These are phyloP conservation scores for Drosophila emarginata DNA, from an alignment of 2,888 invertebrate genomes.

Conservation along the genomic window DNA sequence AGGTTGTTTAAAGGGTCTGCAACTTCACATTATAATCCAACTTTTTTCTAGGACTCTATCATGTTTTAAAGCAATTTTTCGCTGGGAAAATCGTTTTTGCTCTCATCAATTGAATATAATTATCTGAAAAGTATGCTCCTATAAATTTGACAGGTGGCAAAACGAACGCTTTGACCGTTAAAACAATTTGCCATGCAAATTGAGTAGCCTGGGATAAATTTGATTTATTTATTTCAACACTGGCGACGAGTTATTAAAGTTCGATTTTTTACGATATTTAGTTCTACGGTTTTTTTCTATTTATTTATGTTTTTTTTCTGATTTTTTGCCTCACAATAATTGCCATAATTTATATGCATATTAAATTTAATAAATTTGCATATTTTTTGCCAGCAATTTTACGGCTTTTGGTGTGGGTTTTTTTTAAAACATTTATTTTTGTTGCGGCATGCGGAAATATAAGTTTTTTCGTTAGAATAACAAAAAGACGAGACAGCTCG, in stretches of 20 bases:
- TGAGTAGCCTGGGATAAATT: conserved; percentile 46
- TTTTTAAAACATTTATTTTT: conserved; percentile 26
- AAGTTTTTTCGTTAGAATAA: conserved; percentile 18
- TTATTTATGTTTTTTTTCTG: conserved; percentile 17
- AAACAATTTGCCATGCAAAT: conserved; percentile 67
- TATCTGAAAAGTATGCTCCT: conserved; percentile 1
- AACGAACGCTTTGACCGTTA: conserved; percentile 60
- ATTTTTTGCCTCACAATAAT: conserved; percentile 54
- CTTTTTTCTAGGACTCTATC: too few relatives aligned
- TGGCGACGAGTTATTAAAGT: conserved; percentile 59
- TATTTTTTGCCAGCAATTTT: conserved; percentile 35
- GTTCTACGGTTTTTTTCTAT: conserved; percentile 30
- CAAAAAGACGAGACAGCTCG: conserved; percentile 26
- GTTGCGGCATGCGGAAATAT: conserved; percentile 70
- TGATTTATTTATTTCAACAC: conserved; percentile 60
- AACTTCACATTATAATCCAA: too few relatives aligned
- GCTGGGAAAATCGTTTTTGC: neutral
- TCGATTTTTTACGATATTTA: conserved; percentile 47
- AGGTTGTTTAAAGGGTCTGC: too few relatives aligned
- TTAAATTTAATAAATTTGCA: conserved; percentile 63
- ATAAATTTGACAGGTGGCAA: conserved; percentile 4
- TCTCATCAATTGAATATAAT: neutral
- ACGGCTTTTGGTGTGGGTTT: conserved; percentile 25
- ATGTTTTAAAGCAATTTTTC: too few relatives aligned
- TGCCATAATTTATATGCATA: conserved; percentile 68